These are phyloP conservation scores for Vultur gryphus DNA, from an alignment of 2,797 vertebrate species.

Conservation along the genomic window DNA sequence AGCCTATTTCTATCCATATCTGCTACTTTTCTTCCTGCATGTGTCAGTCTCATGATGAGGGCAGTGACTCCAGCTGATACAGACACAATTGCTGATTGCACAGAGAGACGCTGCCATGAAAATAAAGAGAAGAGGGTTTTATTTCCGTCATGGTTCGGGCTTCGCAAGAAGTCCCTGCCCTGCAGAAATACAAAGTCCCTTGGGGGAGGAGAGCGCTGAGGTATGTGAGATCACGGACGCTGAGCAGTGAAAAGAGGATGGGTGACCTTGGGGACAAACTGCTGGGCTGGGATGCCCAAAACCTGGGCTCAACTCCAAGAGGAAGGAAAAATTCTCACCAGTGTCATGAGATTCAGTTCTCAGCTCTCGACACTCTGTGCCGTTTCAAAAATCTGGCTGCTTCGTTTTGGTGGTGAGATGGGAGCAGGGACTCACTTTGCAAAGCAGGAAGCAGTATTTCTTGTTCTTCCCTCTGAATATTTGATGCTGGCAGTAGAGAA, in stretches of 20 bases:
- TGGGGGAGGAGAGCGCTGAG: not conserved
- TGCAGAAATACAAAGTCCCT: not conserved
- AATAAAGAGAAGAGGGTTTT: not conserved
- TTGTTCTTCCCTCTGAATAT: not conserved
- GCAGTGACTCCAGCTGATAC: constrained; percentile 25
- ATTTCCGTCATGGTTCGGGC: fast-evolving
- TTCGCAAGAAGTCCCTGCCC: not conserved
- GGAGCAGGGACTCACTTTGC: not conserved
- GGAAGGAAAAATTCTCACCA: not conserved
- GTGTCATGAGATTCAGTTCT: not conserved
- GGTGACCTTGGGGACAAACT: not conserved
- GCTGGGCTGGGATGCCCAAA: not conserved
- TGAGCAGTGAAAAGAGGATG: not conserved
- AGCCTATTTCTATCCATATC: not conserved
- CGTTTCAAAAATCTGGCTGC: not conserved
- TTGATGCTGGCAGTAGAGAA: not conserved
- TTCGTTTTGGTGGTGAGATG: not conserved
- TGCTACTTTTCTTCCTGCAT: constrained; percentile 23
- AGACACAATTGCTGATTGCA: constrained; percentile 37
- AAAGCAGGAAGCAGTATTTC: not conserved
- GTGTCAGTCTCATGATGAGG: constrained; percentile 37
- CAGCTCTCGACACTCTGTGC: not conserved
- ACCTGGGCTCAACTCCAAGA: not conserved
- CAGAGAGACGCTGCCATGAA: not conserved
- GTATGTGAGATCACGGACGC: not conserved